phyloP scores from a whole-genome alignment of 2,113 vertebrate species.

The Todiramphus saurophagus region DNA sequence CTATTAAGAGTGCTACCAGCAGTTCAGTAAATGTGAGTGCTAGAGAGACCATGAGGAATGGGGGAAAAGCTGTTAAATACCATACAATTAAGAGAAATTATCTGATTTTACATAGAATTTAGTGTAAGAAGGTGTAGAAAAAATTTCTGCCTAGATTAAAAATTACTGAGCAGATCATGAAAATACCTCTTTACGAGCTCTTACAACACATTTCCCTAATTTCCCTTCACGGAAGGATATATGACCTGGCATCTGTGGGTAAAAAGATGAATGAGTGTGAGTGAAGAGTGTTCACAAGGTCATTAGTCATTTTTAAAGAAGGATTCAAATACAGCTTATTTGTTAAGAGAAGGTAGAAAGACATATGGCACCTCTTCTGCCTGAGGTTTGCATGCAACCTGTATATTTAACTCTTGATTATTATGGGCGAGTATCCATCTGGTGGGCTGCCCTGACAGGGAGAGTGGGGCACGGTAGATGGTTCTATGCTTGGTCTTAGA shows the following conservation, averaged over 20 bases:
- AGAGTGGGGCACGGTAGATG: neutral
- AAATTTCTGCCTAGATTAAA: neutral
- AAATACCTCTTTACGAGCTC: neutral
- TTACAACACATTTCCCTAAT: neutral
- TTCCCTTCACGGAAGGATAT: neutral
- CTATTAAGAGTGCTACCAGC: neutral
- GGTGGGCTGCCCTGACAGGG: too few species aligned
- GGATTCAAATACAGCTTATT: neutral
- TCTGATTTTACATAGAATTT: neutral
- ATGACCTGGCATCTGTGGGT: neutral
- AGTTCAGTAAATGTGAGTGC: neutral
- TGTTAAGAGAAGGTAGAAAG: neutral
- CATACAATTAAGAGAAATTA: neutral
- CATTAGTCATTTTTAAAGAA: neutral
- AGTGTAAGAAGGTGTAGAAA: neutral
- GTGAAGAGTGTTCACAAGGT: neutral
- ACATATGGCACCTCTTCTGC: neutral
- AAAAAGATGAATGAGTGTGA: neutral
- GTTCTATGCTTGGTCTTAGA: neutral
- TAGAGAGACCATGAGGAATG: neutral
- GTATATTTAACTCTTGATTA: neutral
- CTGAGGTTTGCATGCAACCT: neutral
- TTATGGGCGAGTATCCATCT: neutral
- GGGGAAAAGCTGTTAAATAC: neutral
- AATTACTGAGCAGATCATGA: neutral